Evolutionary conservation across 2,113 vertebrate species (phyloP).

Genomic region (Deroptyus accipitrinus): DNA sequence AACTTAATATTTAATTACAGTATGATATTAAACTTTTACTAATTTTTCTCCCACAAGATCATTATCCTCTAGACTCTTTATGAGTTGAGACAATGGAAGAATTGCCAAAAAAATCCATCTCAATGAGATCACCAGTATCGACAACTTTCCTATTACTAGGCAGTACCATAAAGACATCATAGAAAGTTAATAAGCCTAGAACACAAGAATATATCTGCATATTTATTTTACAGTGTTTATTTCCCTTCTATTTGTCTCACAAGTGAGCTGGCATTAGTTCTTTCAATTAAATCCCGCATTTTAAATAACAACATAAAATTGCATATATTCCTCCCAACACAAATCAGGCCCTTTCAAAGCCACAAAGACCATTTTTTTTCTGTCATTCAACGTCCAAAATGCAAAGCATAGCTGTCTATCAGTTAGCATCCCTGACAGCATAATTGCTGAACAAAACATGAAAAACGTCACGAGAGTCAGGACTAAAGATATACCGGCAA

Average conservation of each 20-base stretch:
- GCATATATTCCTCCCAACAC: background rate
- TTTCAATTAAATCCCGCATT: constrained; percentile 23
- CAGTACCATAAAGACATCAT: background rate
- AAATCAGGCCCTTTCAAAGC: background rate
- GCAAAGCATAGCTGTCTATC: constrained; percentile 25
- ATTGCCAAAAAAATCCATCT: background rate
- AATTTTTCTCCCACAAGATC: background rate
- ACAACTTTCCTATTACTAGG: background rate
- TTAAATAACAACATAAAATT: constrained; percentile 21
- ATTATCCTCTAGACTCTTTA: background rate
- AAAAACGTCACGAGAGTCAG: background rate
- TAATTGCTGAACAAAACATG: constrained; percentile 6
- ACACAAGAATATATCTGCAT: background rate
- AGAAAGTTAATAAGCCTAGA: background rate
- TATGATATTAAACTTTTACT: background rate
- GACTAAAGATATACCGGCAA: background rate
- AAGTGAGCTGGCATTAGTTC: background rate
- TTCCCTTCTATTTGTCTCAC: background rate
- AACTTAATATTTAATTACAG: background rate
- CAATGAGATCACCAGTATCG: background rate
- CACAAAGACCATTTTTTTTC: background rate
- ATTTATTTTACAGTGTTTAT: background rate
- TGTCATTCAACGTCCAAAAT: constrained; percentile 8
- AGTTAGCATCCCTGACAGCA: constrained; percentile 10
- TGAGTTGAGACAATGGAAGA: background rate